Evolutionary conservation across 2,113 vertebrate genomes (phyloP).

Genomic region (Lamprologus callipterus): DNA sequence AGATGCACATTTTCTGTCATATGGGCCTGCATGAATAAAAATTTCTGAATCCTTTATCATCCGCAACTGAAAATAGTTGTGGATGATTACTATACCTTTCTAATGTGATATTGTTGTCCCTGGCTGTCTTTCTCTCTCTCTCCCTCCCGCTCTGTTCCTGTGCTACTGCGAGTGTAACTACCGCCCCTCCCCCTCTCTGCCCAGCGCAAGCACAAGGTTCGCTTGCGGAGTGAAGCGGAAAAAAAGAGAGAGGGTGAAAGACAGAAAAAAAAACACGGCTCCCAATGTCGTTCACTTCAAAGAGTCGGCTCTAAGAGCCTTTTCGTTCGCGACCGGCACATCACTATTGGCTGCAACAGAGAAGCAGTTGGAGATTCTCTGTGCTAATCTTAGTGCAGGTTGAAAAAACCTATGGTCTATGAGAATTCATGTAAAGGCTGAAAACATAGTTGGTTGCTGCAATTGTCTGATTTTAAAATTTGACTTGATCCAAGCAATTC

Average conservation of each 20-base stretch:
- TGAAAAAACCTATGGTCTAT: background rate
- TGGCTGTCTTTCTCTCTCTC: background rate
- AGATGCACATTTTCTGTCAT: accelerated
- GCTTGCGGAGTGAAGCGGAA: accelerated
- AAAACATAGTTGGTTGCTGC: background rate
- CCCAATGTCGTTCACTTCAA: background rate
- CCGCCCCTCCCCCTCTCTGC: background rate
- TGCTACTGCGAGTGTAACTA: background rate
- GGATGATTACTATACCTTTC: background rate
- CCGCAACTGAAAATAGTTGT: accelerated
- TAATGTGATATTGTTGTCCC: background rate
- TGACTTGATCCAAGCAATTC: background rate
- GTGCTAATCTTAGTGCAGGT: background rate
- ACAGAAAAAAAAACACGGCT: background rate
- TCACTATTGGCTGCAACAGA: background rate
- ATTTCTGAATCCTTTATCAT: background rate
- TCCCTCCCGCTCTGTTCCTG: background rate
- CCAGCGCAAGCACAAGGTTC: background rate
- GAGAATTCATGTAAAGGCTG: background rate
- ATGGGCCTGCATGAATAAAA: background rate
- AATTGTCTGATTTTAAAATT: background rate
- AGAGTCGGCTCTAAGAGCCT: background rate
- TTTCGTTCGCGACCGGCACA: background rate
- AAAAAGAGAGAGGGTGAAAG: background rate
- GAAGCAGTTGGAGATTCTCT: background rate